Base-by-base conservation (phyloP, 2,797 vertebrate genomes). In the Xenopus petersii region DNA sequence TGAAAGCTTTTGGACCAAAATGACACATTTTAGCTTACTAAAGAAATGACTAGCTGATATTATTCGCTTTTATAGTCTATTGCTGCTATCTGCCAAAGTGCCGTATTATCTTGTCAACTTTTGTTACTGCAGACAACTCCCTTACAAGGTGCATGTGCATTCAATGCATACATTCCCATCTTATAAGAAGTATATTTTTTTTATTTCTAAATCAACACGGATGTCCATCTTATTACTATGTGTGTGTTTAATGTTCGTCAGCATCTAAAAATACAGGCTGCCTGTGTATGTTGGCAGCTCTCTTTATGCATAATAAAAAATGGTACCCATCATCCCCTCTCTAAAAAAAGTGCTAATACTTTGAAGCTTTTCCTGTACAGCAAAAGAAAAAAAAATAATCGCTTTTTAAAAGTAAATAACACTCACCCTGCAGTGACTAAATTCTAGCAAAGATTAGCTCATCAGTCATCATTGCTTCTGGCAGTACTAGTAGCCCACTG, bases 21-120 rank as follows among this genome's bases (percentile, higher is more conserved):
- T 73, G 71, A 78, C 66, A 78, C 42, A 73, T 78, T 78, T 78
- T 64, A 73, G 36, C 59, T 78, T 78, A 78, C 49, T 10, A 56
- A 12, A 73, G 65, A 73, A 77, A 78, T 78, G 70, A 78, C 26
- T 30, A 21, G 26, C 26, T 30, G 26, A 30, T 30, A 30, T 30
- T 30, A 30, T 77, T 77, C 65, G 75, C 75, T 78, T 78, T 78
- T 78, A 73, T 56, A 66, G 51, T 69, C 65, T 78, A 69, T 68
- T 12, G 11, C 71, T 78, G 75, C 75, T 69, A 73, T 78, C 73
- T 73, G 75, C 75, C 71, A 73, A 73, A 78, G 75, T 78, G 75
- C 58, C 75, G 73, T 59, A 78, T 78, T 78, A 78, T 73, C 70
- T 73, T 78, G 75, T 78, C 75, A 78, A 67, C 36, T 73, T 24